phyloP scores from a whole-genome alignment of 2,797 vertebrate genomes.

The Tapirus indicus region DNA sequence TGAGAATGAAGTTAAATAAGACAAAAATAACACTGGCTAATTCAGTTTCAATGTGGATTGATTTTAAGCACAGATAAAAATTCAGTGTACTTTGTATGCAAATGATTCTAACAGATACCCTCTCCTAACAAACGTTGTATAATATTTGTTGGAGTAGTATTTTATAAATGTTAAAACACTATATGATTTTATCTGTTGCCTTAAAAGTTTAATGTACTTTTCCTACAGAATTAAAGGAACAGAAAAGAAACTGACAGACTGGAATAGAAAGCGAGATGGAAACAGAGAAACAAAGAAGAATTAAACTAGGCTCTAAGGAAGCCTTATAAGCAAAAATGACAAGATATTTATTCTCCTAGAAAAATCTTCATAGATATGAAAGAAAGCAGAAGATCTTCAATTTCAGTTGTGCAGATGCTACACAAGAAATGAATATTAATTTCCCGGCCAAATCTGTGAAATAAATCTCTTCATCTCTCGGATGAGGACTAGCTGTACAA shows the following conservation, averaged over 20 bases:
- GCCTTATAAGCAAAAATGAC: not conserved
- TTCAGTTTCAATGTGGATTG: not conserved
- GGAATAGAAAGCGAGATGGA: not conserved
- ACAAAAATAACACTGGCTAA: constrained; percentile 45
- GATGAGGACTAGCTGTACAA: not conserved
- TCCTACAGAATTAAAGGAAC: constrained; percentile 12
- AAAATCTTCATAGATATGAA: constrained; percentile 6
- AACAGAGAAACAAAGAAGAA: not conserved
- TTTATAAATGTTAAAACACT: not conserved
- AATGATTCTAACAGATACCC: not conserved
- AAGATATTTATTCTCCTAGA: not conserved
- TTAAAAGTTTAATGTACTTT: not conserved
- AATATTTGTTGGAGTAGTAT: not conserved
- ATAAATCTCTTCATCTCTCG: constrained; percentile 14
- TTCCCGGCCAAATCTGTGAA: not conserved
- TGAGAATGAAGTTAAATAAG: constrained; percentile 2
- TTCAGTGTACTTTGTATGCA: not conserved
- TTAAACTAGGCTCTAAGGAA: not conserved
- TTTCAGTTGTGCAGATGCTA: not conserved
- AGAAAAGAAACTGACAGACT: constrained; percentile 2
- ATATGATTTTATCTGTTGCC: not conserved
- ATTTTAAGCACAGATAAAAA: constrained; percentile 29
- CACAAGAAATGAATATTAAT: not conserved
- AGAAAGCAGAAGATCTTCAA: not conserved
- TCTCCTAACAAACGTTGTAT: not conserved